Percentiles rank a stretch among this genome's conserved stretches.
These are phyloP conservation scores for Malacoctenus gilli DNA, from an alignment of 2,797 vertebrate genomes.

Conservation along the genomic window DNA sequence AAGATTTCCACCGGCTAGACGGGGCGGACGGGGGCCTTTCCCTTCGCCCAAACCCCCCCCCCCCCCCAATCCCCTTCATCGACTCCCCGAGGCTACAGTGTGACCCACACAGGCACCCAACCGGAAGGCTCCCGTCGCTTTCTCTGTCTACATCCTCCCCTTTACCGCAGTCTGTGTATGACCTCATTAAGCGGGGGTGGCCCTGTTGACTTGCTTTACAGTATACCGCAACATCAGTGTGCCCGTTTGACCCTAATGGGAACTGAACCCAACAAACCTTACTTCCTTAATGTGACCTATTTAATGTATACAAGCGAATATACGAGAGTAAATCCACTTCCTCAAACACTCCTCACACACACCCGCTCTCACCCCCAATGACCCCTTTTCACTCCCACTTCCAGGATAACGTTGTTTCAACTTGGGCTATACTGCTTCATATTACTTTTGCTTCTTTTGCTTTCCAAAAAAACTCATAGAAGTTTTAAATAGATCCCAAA, in stretches of 20 bases:
- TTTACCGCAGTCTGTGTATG: conserved; percentile 39
- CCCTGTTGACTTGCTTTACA: conserved; percentile 45
- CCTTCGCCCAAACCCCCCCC: conserved; percentile 2
- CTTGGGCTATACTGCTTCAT: too few relatives aligned
- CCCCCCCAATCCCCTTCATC: conserved; percentile 32
- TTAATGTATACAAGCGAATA: conserved; percentile 23
- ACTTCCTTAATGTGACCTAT: conserved; percentile 51
- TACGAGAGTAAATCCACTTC: conserved; percentile 1
- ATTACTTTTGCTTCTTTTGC: too few relatives aligned
- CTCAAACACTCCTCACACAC: too few relatives aligned
- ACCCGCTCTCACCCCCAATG: too few relatives aligned
- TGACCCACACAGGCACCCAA: conserved; percentile 77
- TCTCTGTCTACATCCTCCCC: conserved; percentile 28
- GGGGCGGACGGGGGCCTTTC: conserved; percentile 34
- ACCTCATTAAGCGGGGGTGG: conserved; percentile 57
- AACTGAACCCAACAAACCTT: conserved; percentile 21
- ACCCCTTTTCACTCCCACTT: too few relatives aligned
- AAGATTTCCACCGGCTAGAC: conserved; percentile 48
- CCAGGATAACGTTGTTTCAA: too few relatives aligned
- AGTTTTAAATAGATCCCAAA: too few relatives aligned
- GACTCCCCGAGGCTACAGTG: conserved; percentile 58
- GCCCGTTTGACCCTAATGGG: conserved; percentile 54
- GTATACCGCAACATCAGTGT: conserved; percentile 39
- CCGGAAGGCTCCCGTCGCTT: conserved; percentile 61
- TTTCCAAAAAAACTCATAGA: too few relatives aligned